Evolutionary conservation across 2,113 vertebrate species (phyloP), one percentile per base, ranked within the genome.

Genomic region (Gymnogyps californianus): DNA sequence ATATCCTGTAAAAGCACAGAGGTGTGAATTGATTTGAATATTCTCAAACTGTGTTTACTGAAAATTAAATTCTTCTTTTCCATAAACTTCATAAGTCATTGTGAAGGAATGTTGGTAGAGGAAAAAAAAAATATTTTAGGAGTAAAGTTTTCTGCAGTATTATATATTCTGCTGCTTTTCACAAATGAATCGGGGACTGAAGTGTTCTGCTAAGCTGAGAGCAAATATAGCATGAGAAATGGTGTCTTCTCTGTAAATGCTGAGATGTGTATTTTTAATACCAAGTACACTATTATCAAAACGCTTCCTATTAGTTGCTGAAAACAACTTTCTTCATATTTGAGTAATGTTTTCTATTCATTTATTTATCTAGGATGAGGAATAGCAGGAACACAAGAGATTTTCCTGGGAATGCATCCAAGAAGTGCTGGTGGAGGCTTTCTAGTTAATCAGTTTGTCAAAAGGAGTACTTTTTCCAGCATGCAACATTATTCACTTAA

Each of bases 271-370:
- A 26, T 67, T 94, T 72, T 69, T 87, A 81, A 59, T 44, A 89
- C 61, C 15, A 65, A 72, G 47, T 61, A 47, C 55, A 14, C 66
- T 72, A 4, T 59, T 72, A 91, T 28, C 71, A 77, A 83, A 93
- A 81, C 1, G 11, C 26, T 87, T 95, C 31, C 25, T 69, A 69
- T 77, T 44, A 76, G 62, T 74, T 86, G 81, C 24, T 94, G 94
- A 94, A 94, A 96, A 85, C 49, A 83, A 85, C 62, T 90, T 96
- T 96, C 78, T 90, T 26, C 58, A 7, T 92, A 64, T 82, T 96
- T 92, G 70, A 87, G 70, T 91, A 84, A 89, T 92, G 65, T 47
- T 95, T 85, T 71, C 52, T 64, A 52, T 75, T 92, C 12, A 57
- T 88, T 64, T 87, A 42, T 87, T 91, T 93, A 69, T 83, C 69